Conservation (phyloP, 2,888 invertebrate species). For the Gymnoscelis rufifasciata region DNA sequence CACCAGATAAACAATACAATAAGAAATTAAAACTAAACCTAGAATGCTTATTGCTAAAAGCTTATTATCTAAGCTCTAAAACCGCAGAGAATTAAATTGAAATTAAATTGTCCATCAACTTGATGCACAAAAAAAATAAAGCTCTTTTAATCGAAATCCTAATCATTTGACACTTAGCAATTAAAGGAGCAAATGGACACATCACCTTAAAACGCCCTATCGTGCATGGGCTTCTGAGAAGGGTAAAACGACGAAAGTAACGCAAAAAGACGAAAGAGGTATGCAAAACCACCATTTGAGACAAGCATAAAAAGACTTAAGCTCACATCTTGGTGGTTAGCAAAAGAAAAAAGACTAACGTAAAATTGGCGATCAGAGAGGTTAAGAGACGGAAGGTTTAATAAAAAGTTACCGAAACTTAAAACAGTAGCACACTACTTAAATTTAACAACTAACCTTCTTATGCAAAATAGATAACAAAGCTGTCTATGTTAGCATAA, state of each 20-base stretch:
- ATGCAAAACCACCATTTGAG: conserved; percentile 7
- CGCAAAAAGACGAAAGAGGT: conserved; percentile 31
- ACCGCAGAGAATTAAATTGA: not conserved
- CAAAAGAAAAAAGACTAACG: too few species aligned
- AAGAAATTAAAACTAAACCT: too few species aligned
- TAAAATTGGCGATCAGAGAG: too few species aligned
- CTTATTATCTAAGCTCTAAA: too few species aligned
- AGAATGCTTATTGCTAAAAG: too few species aligned
- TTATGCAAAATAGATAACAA: too few species aligned
- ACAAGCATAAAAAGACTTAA: not conserved
- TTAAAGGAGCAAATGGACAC: conserved; percentile 9
- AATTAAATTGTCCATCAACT: conserved; percentile 6
- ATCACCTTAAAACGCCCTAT: conserved; percentile 16
- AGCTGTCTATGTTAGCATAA: too few species aligned
- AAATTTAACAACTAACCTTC: too few species aligned
- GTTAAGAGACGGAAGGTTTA: too few species aligned
- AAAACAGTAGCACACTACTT: too few species aligned
- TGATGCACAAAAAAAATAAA: not conserved
- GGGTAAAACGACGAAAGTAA: conserved; percentile 27
- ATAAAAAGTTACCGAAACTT: too few species aligned
- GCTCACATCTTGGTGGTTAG: not conserved
- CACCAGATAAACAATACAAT: too few species aligned
- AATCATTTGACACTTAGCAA: conserved; percentile 15
- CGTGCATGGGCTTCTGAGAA: conserved; percentile 18
- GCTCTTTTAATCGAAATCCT: not conserved